Evolutionary conservation across 2,113 vertebrate genomes (phyloP).

Genomic region (Actenoides lindsayi): DNA sequence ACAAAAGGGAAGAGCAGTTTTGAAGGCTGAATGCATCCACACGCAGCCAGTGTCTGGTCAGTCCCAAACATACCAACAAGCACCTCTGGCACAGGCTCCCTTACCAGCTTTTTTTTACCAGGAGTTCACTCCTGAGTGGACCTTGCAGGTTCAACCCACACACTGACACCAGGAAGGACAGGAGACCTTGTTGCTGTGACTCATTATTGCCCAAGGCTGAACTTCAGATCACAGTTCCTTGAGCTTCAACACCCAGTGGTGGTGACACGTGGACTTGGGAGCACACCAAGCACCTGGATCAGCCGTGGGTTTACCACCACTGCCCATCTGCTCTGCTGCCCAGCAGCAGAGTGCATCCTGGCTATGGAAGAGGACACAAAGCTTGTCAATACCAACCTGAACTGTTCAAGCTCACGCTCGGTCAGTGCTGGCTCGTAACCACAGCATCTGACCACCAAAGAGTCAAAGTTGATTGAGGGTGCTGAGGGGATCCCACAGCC

Average conservation of each 20-base stretch:
- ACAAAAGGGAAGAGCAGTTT: not conserved
- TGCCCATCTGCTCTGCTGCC: not conserved
- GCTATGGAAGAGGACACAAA: not conserved
- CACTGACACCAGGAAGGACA: not conserved
- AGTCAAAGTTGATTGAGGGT: not conserved
- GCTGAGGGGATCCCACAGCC: not conserved
- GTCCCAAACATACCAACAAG: rapidly evolving
- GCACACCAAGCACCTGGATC: not conserved
- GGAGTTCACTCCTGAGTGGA: not conserved
- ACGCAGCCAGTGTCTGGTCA: rapidly evolving
- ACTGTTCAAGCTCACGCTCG: rapidly evolving
- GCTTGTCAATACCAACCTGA: not conserved
- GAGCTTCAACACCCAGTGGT: not conserved
- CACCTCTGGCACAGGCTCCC: not conserved
- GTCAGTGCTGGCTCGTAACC: not conserved
- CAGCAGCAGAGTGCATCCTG: not conserved
- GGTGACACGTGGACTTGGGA: rapidly evolving
- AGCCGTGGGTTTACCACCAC: not conserved
- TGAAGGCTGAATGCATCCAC: not conserved
- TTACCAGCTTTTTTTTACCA: not conserved
- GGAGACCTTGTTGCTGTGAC: not conserved
- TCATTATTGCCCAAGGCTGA: not conserved
- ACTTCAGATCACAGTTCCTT: not conserved
- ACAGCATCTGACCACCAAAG: not conserved
- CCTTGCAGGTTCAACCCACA: not conserved